phyloP scores from a whole-genome alignment of 2,113 vertebrate genomes.

The Sakesphorus luctuosus region DNA sequence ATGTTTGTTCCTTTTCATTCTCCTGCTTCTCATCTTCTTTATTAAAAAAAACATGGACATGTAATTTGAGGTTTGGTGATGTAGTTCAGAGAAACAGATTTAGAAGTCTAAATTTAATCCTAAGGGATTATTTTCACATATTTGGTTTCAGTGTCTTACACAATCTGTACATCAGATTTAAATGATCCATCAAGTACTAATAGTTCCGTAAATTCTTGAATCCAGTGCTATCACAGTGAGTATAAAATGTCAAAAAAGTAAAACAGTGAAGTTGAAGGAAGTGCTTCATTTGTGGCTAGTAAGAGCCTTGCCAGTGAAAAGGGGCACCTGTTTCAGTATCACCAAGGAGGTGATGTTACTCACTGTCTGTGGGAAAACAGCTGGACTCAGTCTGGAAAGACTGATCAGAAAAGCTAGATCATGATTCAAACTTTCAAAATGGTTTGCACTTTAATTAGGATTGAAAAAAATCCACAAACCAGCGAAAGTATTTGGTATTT shows the following conservation, averaged over 20 bases:
- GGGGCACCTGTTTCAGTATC: neutral
- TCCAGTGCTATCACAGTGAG: neutral
- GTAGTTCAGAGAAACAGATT: neutral
- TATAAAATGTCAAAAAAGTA: neutral
- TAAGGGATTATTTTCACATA: neutral
- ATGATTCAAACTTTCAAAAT: neutral
- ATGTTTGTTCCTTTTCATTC: neutral
- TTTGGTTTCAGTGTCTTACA: neutral
- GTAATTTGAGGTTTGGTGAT: neutral
- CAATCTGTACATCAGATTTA: neutral
- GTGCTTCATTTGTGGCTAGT: neutral
- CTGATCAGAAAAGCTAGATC: neutral
- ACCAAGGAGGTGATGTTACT: neutral
- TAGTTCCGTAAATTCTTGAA: neutral
- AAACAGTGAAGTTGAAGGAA: neutral
- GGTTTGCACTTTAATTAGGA: neutral
- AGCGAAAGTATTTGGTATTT: neutral
- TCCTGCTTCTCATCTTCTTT: neutral
- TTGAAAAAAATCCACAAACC: neutral
- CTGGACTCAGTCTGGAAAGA: neutral
- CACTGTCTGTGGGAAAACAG: neutral
- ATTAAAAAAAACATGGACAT: neutral
- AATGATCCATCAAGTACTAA: neutral
- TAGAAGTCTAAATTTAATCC: neutral
- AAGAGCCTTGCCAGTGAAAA: neutral